Base-by-base conservation (phyloP, 2,888 invertebrate species). In the Vesta saturnalis region DNA sequence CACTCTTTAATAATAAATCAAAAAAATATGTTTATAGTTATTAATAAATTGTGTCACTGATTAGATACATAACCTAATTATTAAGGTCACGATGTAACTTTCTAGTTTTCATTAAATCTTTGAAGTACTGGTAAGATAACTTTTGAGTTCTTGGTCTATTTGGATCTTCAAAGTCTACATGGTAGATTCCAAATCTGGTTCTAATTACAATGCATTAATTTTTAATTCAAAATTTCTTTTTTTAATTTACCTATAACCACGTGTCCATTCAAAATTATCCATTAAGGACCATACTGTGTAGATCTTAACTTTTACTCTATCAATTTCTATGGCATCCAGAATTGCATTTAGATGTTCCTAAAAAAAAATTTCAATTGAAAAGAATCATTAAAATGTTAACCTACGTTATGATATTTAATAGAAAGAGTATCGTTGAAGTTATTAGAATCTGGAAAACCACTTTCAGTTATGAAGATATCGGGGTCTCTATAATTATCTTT, bases 101-200 rank as follows among this genome's bases (percentile, higher is more conserved):
- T 39, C 39, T 39, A 3, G 39, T 12, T 39, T 39, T 39, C 2
- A 8, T 39, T 12, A 39, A n/a, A 1, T 39, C n/a, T n/a, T 39
- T 39, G n/a, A 39, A 39, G n/a, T 12, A 39, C 8, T 39, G 2
- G n/a, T 39, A 39, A 0, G 92, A 92, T 55, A 86, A 85, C 77
- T 91, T 90, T 0, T 90, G 87, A 0, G 85, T 88, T 72, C 92
- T 85, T 1, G 87, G 84, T 69, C 88, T 86, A 0, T 85, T 82
- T 0, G 87, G 85, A 73, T 87, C 88, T 0, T 82, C 79, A 77
- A 90, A 90, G 77, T 93, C 88, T 0, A 93, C 90, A 75, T 88
- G 85, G 73, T 89, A 89, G 0, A 93, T 76, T 2, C 93, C 93
- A 80, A 91, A 92, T 77, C 86, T 87, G 72, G 86, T 85, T 14